Conservation (phyloP, 23 tunicate species). For the Halocynthia roretzi region DNA sequence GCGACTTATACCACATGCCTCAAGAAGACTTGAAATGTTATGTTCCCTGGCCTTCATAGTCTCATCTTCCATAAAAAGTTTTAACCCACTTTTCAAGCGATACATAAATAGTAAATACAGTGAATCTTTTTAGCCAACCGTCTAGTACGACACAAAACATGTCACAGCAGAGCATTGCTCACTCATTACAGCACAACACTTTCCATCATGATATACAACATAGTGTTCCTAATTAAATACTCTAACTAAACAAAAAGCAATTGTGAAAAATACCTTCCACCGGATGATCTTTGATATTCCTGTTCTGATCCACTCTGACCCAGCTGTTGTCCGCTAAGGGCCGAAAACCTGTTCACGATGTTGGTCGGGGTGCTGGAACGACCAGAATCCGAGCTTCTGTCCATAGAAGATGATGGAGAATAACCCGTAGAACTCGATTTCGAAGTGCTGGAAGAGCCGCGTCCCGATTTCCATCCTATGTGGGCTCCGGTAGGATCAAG, state of each 20-base stretch:
- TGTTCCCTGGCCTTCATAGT: too few relatives aligned
- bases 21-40: too few relatives aligned
- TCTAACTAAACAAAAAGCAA: neutral
- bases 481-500: constrained; percentile 63
- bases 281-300: constrained; percentile 28
- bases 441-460: constrained; percentile 44
- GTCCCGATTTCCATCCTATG: constrained; percentile 78
- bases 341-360: constrained; percentile 68
- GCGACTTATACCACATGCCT: too few relatives aligned
- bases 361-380: constrained; percentile 66
- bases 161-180: neutral
- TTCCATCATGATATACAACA: neutral
- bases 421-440: constrained; percentile 63
- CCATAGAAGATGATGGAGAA: constrained; percentile 21
- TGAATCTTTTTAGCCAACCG: too few relatives aligned
- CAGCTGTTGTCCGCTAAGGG: constrained; percentile 33
- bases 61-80: too few relatives aligned
- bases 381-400: constrained; percentile 12
- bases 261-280: constrained; percentile 22
- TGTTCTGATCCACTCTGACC: constrained; percentile 11
- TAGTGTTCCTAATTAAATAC: neutral
- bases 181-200: neutral
- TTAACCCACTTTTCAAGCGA: too few relatives aligned
- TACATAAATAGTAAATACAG: too few relatives aligned
- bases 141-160: too few relatives aligned